phyloP scores from a whole-genome alignment of 2,113 vertebrate genomes.

The Condylura cristata region DNA sequence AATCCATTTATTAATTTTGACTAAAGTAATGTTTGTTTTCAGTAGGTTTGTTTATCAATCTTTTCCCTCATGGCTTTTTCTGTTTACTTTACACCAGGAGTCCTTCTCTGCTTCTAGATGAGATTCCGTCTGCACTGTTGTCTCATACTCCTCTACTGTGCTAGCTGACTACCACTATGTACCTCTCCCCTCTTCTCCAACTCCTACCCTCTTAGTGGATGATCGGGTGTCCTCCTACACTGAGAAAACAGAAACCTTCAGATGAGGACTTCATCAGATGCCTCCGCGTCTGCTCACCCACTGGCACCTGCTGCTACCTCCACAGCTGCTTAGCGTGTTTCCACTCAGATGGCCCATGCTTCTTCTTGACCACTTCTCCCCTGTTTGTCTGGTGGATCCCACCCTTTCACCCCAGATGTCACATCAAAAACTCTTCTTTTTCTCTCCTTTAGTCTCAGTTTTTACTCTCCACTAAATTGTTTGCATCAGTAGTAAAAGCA shows the following conservation, averaged over 20 bases:
- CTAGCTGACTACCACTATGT: neutral
- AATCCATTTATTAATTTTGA: conserved; percentile 10
- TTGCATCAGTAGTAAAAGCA: neutral
- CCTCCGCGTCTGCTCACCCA: neutral
- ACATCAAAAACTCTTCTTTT: neutral
- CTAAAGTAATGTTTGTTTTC: neutral
- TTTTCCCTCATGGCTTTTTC: neutral
- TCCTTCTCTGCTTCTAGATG: neutral
- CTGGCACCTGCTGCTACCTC: neutral
- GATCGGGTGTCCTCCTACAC: neutral
- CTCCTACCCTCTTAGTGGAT: neutral
- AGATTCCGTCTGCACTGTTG: neutral
- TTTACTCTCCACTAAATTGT: neutral
- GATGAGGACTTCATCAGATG: neutral
- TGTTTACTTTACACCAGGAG: neutral
- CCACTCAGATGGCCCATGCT: neutral
- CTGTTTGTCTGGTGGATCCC: neutral
- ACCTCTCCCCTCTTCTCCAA: neutral
- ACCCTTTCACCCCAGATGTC: neutral
- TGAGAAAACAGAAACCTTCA: neutral
- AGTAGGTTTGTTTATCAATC: neutral
- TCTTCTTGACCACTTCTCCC: neutral
- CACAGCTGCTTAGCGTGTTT: neutral
- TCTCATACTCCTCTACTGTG: neutral
- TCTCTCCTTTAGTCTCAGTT: neutral